A percentile compares a stretch with the other conserved stretches of the same genome.
Conservation (phyloP, 2,113 vertebrate species). For the Spizaetus ornatus region DNA sequence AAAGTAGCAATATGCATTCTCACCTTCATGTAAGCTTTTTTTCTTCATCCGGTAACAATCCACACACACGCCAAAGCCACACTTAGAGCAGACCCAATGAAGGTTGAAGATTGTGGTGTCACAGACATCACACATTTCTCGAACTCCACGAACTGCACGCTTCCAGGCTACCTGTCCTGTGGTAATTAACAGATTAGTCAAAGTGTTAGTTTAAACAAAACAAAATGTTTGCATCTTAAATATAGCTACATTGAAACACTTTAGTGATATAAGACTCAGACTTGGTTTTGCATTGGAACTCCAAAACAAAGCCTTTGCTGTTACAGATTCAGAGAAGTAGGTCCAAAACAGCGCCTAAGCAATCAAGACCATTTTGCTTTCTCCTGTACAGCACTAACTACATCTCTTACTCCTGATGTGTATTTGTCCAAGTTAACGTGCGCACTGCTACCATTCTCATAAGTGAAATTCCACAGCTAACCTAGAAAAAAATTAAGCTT, state of each 20-base stretch:
- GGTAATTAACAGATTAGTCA: neutral
- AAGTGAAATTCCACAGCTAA: neutral
- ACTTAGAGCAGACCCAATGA: slow-evolving; percentile 82
- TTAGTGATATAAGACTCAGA: accelerated
- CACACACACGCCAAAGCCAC: slow-evolving; percentile 79
- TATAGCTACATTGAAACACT: neutral
- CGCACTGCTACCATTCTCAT: neutral
- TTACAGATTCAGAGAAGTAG: neutral
- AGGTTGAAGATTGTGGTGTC: slow-evolving; percentile 83
- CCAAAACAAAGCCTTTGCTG: neutral
- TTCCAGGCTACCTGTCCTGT: slow-evolving; percentile 82
- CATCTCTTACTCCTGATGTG: neutral
- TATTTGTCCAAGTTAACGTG: neutral
- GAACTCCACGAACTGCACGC: slow-evolving; percentile 77
- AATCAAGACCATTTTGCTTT: neutral
- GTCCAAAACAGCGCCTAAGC: neutral
- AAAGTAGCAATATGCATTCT: neutral
- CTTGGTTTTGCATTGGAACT: neutral
- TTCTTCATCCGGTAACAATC: slow-evolving; percentile 81
- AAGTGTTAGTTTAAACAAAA: accelerated
- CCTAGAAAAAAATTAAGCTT: neutral
- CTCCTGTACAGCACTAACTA: neutral
- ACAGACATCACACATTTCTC: slow-evolving; percentile 82
- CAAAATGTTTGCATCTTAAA: accelerated
- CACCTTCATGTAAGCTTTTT: slow-evolving; percentile 66